phyloP scores from a whole-genome alignment of 1,140 invertebrate species.

The Ctenoplectra terminalis region DNA sequence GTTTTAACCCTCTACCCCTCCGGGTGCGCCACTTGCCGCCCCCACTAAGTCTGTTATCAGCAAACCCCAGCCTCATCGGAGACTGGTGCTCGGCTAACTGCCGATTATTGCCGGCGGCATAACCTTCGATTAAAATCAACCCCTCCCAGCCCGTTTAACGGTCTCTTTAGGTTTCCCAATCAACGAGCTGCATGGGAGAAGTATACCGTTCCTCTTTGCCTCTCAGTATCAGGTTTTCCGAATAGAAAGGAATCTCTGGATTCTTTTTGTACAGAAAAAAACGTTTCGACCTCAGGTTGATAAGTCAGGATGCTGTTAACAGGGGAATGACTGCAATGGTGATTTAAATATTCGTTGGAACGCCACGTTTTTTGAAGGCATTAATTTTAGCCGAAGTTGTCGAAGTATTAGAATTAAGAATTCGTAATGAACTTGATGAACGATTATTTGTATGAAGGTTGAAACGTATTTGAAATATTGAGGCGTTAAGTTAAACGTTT shows the following conservation, averaged over 20 bases:
- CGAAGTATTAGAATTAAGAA: neutral
- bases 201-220: neutral
- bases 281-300: no score
- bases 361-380: no score
- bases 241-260: neutral
- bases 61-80: constrained; percentile 65
- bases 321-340: no score
- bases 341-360: no score
- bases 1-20: constrained; percentile 11
- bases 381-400: constrained; percentile 21
- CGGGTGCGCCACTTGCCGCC: constrained; percentile 55
- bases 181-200: constrained; percentile 42
- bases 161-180: constrained; percentile 61
- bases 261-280: no score
- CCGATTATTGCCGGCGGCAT: constrained; percentile 72
- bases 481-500: constrained; percentile 60
- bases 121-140: constrained; percentile 73
- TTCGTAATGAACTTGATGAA: neutral
- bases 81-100: constrained; percentile 68
- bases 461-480: constrained; percentile 57
- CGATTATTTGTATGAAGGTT: constrained; percentile 25
- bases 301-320: no score
- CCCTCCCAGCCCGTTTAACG: constrained; percentile 54
- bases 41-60: constrained; percentile 78
- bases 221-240: neutral